A percentile compares a stretch with the other conserved stretches of the same genome.
phyloP scores from a whole-genome alignment of 2,888 invertebrate species.

The Panzeria rudis region DNA sequence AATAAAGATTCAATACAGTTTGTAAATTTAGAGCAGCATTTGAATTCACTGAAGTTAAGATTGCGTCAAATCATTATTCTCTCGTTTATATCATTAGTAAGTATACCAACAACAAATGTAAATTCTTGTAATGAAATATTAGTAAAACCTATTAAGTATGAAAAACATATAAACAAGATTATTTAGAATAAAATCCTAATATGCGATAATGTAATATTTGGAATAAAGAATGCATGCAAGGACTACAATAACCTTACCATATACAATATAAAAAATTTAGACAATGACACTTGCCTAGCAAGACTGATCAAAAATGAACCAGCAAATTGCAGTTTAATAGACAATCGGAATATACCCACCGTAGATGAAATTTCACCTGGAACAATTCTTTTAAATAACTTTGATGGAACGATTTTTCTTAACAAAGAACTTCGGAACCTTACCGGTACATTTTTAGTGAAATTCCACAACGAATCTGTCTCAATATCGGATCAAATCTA shows the following conservation, averaged over 20 bases:
- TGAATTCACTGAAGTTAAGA: not conserved
- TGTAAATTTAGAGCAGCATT: slow-evolving; percentile 9
- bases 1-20: slow-evolving; percentile 9
- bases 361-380: no score
- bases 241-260: slow-evolving; percentile 14
- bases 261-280: slow-evolving; percentile 20
- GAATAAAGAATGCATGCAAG: no score
- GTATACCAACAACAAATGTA: slow-evolving; percentile 10
- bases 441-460: no score
- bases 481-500: no score
- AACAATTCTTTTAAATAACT: no score
- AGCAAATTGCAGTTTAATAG: slow-evolving; percentile 25
- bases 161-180: no score
- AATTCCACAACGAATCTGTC: no score
- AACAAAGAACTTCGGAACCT: no score
- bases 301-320: slow-evolving; percentile 8
- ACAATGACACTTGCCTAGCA: not conserved
- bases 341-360: slow-evolving; percentile 19
- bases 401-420: no score
- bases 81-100: slow-evolving; percentile 8
- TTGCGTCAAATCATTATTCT: slow-evolving; percentile 35
- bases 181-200: no score
- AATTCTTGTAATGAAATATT: slow-evolving; percentile 2
- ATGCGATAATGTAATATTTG: no score
- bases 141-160: no score